Evolutionary conservation across 2,888 invertebrate species (phyloP).

Genomic region (Polia nebulosa): DNA sequence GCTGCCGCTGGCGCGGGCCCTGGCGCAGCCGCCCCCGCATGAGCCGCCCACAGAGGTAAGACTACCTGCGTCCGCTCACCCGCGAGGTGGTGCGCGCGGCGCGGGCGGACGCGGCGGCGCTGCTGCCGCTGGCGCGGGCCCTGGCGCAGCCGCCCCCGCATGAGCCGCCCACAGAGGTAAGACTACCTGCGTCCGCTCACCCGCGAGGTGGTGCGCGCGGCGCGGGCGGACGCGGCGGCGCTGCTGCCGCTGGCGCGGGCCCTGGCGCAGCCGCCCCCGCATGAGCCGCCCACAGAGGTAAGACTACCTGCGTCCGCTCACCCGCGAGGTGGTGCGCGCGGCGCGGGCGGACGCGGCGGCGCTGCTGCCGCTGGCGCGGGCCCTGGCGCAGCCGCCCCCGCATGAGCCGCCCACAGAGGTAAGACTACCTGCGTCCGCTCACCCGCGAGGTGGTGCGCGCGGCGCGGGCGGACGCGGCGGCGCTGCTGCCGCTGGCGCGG

Average conservation of each 20-base stretch:
- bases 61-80: constrained; percentile 93
- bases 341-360: constrained; percentile 94
- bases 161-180: constrained; percentile 90
- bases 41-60: constrained; percentile 86
- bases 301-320: constrained; percentile 84
- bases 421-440: constrained; percentile 77
- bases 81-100: constrained; percentile 97
- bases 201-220: constrained; percentile 97
- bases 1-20: constrained; percentile 94
- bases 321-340: constrained; percentile 97
- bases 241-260: constrained; percentile 95
- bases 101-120: constrained; percentile 93
- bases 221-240: constrained; percentile 93
- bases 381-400: constrained; percentile 92
- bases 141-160: constrained; percentile 92
- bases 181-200: constrained; percentile 42
- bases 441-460: constrained; percentile 97
- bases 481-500: constrained; percentile 94
- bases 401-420: constrained; percentile 89
- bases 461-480: constrained; percentile 94
- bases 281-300: constrained; percentile 88
- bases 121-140: constrained; percentile 95
- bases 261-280: constrained; percentile 92
- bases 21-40: constrained; percentile 92
- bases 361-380: constrained; percentile 94